Conservation (phyloP, 2,113 vertebrate genomes). For the Coracopsis vasa region DNA sequence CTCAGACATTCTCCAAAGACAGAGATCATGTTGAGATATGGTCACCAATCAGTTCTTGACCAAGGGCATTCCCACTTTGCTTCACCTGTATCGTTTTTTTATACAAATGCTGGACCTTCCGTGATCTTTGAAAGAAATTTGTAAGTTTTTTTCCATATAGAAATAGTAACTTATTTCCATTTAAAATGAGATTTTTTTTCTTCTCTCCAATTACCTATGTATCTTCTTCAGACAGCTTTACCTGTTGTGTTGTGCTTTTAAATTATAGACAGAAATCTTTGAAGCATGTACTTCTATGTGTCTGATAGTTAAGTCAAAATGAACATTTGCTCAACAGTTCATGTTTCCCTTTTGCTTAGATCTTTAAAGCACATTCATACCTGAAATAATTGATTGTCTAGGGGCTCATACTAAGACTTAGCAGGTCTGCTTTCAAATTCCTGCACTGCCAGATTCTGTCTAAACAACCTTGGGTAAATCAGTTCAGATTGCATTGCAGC, state of each 20-base stretch:
- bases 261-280: neutral
- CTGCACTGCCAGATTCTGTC: neutral
- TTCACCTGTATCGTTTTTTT: neutral
- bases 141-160: neutral
- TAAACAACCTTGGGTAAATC: neutral
- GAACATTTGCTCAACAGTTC: neutral
- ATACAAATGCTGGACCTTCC: neutral
- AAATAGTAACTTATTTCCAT: neutral
- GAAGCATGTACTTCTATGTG: neutral
- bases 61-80: neutral
- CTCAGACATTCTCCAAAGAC: neutral
- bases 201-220: neutral
- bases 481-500: neutral
- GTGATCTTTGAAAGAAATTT: neutral
- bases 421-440: neutral
- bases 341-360: neutral
- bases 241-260: neutral
- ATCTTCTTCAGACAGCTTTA: neutral
- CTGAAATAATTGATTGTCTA: neutral
- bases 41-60: neutral
- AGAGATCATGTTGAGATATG: neutral
- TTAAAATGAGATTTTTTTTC: neutral
- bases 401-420: neutral
- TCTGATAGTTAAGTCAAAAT: neutral
- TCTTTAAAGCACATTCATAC: neutral